These are phyloP conservation scores for Saiga tatarica DNA, from an alignment of 2,113 vertebrate species.

Conservation along the genomic window DNA sequence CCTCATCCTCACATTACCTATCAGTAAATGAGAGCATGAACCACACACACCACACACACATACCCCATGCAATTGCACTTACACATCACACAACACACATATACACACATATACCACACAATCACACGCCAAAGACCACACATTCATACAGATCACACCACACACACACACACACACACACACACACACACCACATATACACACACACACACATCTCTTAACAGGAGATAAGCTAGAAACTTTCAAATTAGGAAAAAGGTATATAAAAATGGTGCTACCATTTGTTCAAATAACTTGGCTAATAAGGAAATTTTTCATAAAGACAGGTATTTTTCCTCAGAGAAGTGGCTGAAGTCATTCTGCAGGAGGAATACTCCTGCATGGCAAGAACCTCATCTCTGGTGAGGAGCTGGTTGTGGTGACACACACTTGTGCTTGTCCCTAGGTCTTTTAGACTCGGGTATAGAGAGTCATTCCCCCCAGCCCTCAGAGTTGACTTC, in stretches of 20 bases:
- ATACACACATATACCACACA: not conserved
- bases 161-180: not conserved
- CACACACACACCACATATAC: no score
- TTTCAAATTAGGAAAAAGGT: not conserved
- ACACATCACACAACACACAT: not conserved
- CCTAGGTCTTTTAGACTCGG: not conserved
- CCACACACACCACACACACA: not conserved
- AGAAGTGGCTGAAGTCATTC: not conserved
- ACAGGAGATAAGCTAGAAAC: not conserved
- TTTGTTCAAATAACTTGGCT: not conserved
- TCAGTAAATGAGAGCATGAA: not conserved
- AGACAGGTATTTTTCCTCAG: not conserved
- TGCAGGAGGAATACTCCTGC: not conserved
- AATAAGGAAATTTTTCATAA: not conserved
- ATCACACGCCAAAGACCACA: not conserved
- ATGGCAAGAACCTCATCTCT: not conserved
- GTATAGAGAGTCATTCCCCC: not conserved
- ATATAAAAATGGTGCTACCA: not conserved
- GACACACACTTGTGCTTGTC: not conserved
- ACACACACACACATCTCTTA: not conserved
- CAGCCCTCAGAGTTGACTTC: not conserved
- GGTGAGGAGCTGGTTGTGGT: not conserved
- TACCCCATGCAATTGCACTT: fast-evolving
- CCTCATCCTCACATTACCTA: not conserved
- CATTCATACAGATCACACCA: not conserved